These are phyloP conservation scores for Eilema sororculum DNA, from an alignment of 2,888 invertebrate genomes.

Conservation along the genomic window DNA sequence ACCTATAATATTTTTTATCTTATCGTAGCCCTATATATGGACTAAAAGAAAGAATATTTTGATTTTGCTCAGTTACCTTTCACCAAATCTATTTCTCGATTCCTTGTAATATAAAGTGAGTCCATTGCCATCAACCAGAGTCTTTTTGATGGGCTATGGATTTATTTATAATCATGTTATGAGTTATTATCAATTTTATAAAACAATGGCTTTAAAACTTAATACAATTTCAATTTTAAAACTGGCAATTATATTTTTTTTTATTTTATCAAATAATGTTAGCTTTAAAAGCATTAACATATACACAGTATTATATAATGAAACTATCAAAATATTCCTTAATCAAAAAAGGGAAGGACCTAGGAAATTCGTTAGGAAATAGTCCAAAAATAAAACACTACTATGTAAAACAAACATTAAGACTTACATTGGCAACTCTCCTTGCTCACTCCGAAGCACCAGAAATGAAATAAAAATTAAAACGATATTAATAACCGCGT, in stretches of 20 bases:
- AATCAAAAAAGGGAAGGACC: not conserved
- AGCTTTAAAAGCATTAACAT: too few species aligned
- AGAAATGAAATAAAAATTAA: conserved; percentile 23
- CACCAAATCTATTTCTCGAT: not conserved
- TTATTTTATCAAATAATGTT: not conserved
- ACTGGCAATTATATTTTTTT: not conserved
- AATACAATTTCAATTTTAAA: too few species aligned
- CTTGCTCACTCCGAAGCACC: conserved; percentile 21
- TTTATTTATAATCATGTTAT: too few species aligned
- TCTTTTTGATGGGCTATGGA: too few species aligned
- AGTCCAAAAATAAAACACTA: not conserved
- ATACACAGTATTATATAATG: too few species aligned
- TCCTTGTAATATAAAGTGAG: too few species aligned
- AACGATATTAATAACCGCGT: conserved; percentile 22
- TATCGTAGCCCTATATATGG: too few species aligned
- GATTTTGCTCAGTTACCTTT: not conserved
- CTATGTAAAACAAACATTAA: not conserved
- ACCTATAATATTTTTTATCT: too few species aligned
- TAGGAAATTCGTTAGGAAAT: not conserved
- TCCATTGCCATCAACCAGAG: too few species aligned
- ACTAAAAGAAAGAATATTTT: too few species aligned
- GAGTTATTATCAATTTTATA: too few species aligned
- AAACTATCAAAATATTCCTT: not conserved
- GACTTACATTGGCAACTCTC: conserved; percentile 30
- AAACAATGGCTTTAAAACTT: too few species aligned